Conservation (phyloP, 2,797 vertebrate species). For the Pseudochirops corinnae region DNA sequence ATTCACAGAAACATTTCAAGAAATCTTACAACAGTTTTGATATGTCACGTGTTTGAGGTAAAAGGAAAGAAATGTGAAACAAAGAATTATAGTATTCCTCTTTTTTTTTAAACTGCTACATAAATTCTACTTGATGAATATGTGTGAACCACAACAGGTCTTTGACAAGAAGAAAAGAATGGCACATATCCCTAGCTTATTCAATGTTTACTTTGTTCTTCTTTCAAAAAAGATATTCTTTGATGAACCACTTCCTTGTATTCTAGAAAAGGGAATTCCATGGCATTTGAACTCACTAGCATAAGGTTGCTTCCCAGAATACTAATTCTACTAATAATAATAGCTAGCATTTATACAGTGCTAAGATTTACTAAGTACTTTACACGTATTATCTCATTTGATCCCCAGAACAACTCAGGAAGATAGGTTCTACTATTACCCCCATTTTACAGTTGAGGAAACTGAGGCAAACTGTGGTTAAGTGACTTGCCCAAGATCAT, state of each 20-base stretch:
- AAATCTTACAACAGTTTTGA: not conserved
- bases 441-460: not conserved
- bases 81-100: not conserved
- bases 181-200: not conserved
- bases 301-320: not conserved
- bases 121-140: not conserved
- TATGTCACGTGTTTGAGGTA: not conserved
- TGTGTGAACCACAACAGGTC: not conserved
- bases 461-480: not conserved
- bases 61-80: not conserved
- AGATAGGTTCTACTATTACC: not conserved
- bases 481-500: not conserved
- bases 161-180: not conserved
- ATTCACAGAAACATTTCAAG: slow-evolving; percentile 6
- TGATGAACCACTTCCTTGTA: not conserved
- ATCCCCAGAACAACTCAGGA: not conserved
- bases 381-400: not conserved
- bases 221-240: not conserved
- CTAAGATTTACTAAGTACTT: not conserved
- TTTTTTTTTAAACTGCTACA: not conserved
- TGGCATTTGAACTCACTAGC: not conserved
- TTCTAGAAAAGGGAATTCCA: not conserved
- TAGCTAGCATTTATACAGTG: not conserved
- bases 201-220: not conserved
- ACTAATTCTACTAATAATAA: not conserved